These are phyloP conservation scores for Hycleus phaleratus DNA, from an alignment of 1,140 invertebrate genomes.

Conservation along the genomic window DNA sequence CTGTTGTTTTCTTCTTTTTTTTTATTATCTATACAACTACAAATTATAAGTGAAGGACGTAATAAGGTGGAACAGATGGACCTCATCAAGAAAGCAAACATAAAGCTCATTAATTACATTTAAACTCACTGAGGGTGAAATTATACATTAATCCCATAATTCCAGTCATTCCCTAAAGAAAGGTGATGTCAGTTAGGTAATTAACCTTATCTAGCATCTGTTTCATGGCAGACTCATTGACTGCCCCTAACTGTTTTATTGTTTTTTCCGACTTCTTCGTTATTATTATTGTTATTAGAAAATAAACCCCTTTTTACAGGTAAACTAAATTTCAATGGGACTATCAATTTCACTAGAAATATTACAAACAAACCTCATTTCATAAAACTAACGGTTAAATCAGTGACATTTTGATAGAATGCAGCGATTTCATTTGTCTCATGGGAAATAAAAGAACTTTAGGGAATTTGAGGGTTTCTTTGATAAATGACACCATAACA, in stretches of 20 bases:
- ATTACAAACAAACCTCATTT: background rate
- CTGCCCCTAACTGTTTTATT: conserved; percentile 15
- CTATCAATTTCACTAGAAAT: conserved; percentile 12
- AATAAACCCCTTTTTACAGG: conserved; percentile 15
- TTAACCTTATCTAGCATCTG: conserved; percentile 26
- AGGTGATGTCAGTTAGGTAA: conserved; percentile 21
- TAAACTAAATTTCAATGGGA: conserved; percentile 7
- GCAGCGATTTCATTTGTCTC: conserved; percentile 21
- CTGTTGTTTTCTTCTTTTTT: too few species aligned
- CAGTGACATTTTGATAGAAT: conserved; percentile 25
- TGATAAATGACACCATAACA: conserved; percentile 23
- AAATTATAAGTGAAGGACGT: too few species aligned
- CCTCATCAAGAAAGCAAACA: conserved; percentile 22
- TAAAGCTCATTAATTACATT: conserved; percentile 23
- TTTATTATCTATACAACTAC: too few species aligned
- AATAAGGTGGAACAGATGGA: conserved; percentile 6
- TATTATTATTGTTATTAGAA: too few species aligned
- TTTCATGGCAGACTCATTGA: conserved; percentile 4
- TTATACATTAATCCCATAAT: conserved; percentile 22
- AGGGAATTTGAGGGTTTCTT: background rate
- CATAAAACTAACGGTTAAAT: conserved; percentile 11
- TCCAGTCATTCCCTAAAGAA: conserved; percentile 15
- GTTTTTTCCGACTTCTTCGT: conserved; percentile 3
- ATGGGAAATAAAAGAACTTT: conserved; percentile 19
- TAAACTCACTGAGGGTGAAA: conserved; percentile 15